phyloP scores from a whole-genome alignment of 2,888 invertebrate species.

The Oscheius onirici region DNA sequence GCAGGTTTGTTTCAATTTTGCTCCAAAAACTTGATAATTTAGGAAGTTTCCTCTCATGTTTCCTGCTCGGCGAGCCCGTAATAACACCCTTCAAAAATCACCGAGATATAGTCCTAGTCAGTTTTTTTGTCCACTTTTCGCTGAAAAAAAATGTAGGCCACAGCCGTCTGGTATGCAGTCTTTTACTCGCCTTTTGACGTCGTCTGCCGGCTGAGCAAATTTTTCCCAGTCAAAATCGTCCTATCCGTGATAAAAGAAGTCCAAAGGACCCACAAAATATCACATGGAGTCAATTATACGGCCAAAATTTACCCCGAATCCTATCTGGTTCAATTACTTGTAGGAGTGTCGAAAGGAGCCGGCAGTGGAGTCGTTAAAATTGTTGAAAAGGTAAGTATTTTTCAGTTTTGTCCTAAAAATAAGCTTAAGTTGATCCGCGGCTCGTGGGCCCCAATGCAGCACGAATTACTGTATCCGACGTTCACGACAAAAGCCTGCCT shows the following conservation, averaged over 20 bases:
- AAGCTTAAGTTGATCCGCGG: constrained; percentile 94
- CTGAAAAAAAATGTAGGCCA: constrained; percentile 50
- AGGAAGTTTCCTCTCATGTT: constrained; percentile 89
- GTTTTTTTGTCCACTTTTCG: neutral
- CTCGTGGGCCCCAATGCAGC: constrained; percentile 95
- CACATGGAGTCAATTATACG: constrained; percentile 95
- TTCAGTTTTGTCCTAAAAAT: no score
- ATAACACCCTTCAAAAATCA: constrained; percentile 95
- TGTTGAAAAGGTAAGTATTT: constrained; percentile 79
- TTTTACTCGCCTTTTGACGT: constrained; percentile 98
- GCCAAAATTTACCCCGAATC: constrained; percentile 95
- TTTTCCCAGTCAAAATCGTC: constrained; percentile 59
- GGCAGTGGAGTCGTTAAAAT: constrained; percentile 94
- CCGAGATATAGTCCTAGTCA: constrained; percentile 81
- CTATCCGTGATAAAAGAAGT: constrained; percentile 64
- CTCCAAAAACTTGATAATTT: neutral
- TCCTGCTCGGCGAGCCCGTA: constrained; percentile 93
- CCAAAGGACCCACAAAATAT: constrained; percentile 74
- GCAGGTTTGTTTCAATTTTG: no score
- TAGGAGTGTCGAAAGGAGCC: constrained; percentile 89
- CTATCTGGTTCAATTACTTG: constrained; percentile 90
- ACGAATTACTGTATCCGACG: constrained; percentile 97
- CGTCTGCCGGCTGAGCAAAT: constrained; percentile 86
- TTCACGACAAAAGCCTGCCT: constrained; percentile 83
- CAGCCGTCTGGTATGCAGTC: constrained; percentile 81